These are phyloP conservation scores for Cataglyphis livida DNA, from an alignment of 2,888 invertebrate species.

Conservation along the genomic window DNA sequence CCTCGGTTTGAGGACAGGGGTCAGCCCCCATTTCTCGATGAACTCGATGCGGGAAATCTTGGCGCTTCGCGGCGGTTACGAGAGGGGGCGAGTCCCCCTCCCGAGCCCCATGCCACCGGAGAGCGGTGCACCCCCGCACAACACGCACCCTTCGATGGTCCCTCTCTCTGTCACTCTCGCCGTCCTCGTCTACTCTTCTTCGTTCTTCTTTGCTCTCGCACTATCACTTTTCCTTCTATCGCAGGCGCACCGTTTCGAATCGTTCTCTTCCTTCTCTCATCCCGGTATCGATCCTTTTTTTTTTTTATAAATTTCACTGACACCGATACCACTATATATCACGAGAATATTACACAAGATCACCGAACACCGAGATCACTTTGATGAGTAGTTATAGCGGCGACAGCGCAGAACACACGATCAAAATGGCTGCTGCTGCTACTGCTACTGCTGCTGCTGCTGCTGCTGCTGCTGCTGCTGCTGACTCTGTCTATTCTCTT, in stretches of 20 bases:
- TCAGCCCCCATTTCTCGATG: slow-evolving; percentile 99
- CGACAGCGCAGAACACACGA: slow-evolving; percentile 76
- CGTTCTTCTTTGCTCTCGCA: slow-evolving; percentile 43
- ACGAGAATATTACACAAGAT: slow-evolving; percentile 59
- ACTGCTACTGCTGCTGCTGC: slow-evolving; percentile 69
- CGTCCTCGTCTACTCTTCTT: slow-evolving; percentile 64
- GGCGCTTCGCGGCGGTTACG: slow-evolving; percentile 89
- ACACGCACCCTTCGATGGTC: slow-evolving; percentile 78
- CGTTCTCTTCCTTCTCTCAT: slow-evolving; percentile 17
- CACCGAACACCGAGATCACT: slow-evolving; percentile 60
- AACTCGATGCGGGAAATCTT: slow-evolving; percentile 99
- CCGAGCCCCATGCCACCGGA: slow-evolving; percentile 88
- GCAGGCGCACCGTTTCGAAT: neutral
- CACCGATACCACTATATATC: slow-evolving; percentile 58
- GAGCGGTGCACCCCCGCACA: slow-evolving; percentile 82
- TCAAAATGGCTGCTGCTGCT: slow-evolving; percentile 81
- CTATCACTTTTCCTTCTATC: slow-evolving; percentile 29
- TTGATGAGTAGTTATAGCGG: slow-evolving; percentile 63
- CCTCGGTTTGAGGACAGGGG: slow-evolving; percentile 98
- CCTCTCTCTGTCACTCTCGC: slow-evolving; percentile 67
- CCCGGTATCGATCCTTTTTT: neutral
- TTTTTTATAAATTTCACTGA: neutral
- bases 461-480: slow-evolving; percentile 19
- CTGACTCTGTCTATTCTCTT: slow-evolving; percentile 18
- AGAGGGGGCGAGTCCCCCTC: slow-evolving; percentile 89